Percentiles rank a stretch among this genome's conserved stretches.
phyloP scores from a whole-genome alignment of 2,113 vertebrate genomes.

The Toxotes chatareus region DNA sequence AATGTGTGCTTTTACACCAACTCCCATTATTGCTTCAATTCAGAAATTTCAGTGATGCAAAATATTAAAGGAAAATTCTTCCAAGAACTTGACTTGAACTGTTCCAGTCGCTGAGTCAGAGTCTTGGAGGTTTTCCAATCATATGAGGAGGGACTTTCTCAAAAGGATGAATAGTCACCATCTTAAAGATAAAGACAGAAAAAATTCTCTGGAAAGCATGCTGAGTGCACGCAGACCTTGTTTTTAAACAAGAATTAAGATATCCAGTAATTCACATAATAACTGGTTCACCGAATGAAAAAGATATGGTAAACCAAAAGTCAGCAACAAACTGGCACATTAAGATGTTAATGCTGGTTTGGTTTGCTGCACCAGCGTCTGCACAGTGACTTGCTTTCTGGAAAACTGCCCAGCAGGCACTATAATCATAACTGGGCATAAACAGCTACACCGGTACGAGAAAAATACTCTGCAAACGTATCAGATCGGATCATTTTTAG shows the following conservation, averaged over 20 bases:
- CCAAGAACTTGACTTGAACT: background rate
- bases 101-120: constrained; percentile 44
- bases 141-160: background rate
- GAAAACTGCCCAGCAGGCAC: constrained; percentile 20
- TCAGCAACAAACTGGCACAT: constrained; percentile 28
- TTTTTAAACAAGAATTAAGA: background rate
- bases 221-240: background rate
- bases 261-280: background rate
- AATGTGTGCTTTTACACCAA: background rate
- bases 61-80: constrained; percentile 14
- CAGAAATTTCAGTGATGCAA: constrained; percentile 31
- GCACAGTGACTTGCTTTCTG: constrained; percentile 11
- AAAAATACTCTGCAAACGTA: background rate
- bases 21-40: constrained; percentile 5
- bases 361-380: constrained; percentile 17
- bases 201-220: background rate
- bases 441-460: background rate
- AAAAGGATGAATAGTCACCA: background rate
- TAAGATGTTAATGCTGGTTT: constrained; percentile 21
- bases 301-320: constrained; percentile 11
- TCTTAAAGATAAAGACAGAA: background rate
- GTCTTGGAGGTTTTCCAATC: constrained; percentile 33
- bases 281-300: constrained; percentile 6
- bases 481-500: background rate
- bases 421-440: constrained; percentile 8